Conservation (phyloP, 2,113 vertebrate species). For the Emydura subglobosa region DNA sequence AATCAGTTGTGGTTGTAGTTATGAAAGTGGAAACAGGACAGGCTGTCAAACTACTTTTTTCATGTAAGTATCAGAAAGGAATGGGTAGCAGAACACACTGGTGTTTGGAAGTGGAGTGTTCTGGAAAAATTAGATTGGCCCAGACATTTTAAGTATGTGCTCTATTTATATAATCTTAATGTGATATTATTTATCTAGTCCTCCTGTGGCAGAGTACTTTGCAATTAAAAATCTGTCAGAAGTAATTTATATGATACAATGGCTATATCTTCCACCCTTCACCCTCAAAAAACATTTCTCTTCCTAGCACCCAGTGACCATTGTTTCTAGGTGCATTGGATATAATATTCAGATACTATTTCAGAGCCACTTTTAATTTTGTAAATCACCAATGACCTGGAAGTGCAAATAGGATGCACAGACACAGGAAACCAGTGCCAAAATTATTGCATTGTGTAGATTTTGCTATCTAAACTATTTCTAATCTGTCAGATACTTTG, state of each 20-base stretch:
- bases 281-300: background rate
- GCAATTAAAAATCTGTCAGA: background rate
- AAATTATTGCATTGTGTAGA: background rate
- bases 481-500: background rate
- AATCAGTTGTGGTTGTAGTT: background rate
- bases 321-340: background rate
- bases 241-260: background rate
- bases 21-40: background rate
- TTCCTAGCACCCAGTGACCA: background rate
- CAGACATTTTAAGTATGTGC: background rate
- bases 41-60: background rate
- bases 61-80: background rate
- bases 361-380: background rate
- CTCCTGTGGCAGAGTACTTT: background rate
- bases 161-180: background rate
- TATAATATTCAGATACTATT: background rate
- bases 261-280: background rate
- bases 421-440: background rate
- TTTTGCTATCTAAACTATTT: background rate
- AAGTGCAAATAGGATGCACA: background rate
- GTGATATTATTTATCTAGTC: background rate
- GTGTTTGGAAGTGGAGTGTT: background rate
- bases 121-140: background rate
- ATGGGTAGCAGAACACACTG: background rate
- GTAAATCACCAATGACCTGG: background rate